These are phyloP conservation scores for Schizopygopsis malacanthus DNA, from an alignment of 2,797 vertebrate genomes.

Conservation along the genomic window DNA sequence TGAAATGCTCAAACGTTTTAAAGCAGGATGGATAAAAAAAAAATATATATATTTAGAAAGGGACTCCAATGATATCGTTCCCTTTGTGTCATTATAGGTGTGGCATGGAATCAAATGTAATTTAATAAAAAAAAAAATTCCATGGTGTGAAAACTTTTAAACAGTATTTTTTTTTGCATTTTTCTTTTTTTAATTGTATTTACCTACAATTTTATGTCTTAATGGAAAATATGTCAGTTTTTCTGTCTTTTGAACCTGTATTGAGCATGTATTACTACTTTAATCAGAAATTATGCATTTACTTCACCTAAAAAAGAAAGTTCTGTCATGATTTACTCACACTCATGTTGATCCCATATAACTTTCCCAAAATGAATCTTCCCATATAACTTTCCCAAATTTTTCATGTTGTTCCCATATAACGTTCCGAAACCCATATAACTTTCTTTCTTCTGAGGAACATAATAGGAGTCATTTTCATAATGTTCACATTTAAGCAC, in stretches of 20 bases:
- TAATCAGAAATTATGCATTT: background rate
- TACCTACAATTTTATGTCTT: background rate
- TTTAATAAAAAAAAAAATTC: too few species aligned
- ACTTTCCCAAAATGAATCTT: too few species aligned
- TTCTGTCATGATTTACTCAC: background rate
- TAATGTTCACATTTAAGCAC: background rate
- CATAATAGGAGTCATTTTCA: background rate
- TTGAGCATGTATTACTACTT: background rate
- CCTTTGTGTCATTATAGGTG: too few species aligned
- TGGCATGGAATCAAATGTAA: too few species aligned
- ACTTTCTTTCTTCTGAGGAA: background rate
- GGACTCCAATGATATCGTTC: too few species aligned
- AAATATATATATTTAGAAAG: too few species aligned
- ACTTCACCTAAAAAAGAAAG: background rate
- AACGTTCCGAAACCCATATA: background rate
- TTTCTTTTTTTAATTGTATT: background rate
- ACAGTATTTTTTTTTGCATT: background rate
- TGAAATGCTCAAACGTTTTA: too few species aligned
- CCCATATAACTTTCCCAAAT: too few species aligned
- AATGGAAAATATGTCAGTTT: background rate
- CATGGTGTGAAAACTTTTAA: too few species aligned
- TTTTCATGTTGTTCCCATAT: background rate
- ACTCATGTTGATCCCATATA: background rate
- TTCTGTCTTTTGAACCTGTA: background rate
- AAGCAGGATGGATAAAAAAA: too few species aligned